Evolutionary conservation across 2,797 vertebrate species (phyloP).

Genomic region (Antennarius maculatus): DNA sequence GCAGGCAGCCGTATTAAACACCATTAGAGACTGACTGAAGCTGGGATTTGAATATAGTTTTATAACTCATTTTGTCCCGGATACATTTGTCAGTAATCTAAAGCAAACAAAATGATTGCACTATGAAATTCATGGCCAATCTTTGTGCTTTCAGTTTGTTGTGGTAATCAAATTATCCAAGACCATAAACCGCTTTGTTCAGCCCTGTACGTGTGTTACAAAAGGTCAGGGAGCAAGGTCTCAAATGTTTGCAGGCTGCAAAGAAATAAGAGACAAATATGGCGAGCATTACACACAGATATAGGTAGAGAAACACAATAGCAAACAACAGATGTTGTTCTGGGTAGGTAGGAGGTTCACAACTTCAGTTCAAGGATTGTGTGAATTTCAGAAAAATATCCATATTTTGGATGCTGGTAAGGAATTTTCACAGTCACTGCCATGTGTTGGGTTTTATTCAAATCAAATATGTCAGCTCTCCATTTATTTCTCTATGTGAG

Average conservation of each 20-base stretch:
- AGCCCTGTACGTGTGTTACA: slow-evolving; percentile 14
- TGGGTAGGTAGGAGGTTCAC: neutral
- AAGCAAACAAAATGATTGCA: slow-evolving; percentile 53
- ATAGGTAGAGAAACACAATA: neutral
- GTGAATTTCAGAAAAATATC: no score
- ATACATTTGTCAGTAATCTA: slow-evolving; percentile 26
- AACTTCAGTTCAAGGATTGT: no score
- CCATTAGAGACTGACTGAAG: slow-evolving; percentile 15
- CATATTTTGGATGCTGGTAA: no score
- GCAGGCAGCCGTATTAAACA: slow-evolving; percentile 6
- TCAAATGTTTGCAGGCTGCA: slow-evolving; percentile 2
- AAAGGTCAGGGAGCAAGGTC: slow-evolving; percentile 2
- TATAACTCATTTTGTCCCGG: slow-evolving; percentile 11
- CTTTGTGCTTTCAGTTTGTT: slow-evolving; percentile 12
- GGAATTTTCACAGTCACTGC: no score
- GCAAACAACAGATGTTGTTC: neutral
- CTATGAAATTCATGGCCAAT: slow-evolving; percentile 32
- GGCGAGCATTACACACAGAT: neutral
- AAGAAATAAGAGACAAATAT: slow-evolving; percentile 1
- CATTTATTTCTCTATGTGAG: no score
- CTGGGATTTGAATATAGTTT: slow-evolving; percentile 3
- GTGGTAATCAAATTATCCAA: slow-evolving; percentile 5
- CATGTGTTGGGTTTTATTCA: no score
- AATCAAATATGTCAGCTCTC: no score
- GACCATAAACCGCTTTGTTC: slow-evolving; percentile 1